Percentiles rank a stretch among this genome's conserved stretches.
phyloP scores from a whole-genome alignment of 2,888 invertebrate species.

The Spilarctia lutea region DNA sequence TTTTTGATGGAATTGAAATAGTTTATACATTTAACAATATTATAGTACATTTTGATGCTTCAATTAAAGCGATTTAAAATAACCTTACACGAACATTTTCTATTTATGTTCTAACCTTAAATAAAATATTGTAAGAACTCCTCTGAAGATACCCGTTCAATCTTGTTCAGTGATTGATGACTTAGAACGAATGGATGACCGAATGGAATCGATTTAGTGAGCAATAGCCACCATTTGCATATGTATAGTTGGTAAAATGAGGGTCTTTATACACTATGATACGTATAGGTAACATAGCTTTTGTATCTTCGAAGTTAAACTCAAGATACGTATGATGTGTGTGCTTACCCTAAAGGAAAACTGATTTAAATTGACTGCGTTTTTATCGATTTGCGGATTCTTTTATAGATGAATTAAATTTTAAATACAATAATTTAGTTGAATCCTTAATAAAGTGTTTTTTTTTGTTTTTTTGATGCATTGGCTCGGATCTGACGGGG shows the following conservation, averaged over 20 bases:
- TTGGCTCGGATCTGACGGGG: no score
- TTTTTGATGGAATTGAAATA: not conserved
- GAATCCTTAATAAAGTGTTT: no score
- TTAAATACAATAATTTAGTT: no score
- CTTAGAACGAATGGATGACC: conserved; percentile 76
- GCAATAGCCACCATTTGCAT: conserved; percentile 79
- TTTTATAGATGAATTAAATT: conserved; percentile 2
- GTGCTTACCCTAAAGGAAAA: conserved; percentile 11
- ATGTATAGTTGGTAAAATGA: conserved; percentile 72
- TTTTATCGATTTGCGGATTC: not conserved
- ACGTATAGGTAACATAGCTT: conserved; percentile 32
- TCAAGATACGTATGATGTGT: conserved; percentile 24
- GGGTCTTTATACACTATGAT: conserved; percentile 50
- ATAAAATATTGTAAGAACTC: conserved; percentile 49
- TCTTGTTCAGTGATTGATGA: conserved; percentile 81
- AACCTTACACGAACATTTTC: not conserved
- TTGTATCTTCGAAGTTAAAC: conserved; percentile 36
- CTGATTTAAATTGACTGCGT: conserved; percentile 1
- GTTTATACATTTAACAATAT: not conserved
- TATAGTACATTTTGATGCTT: not conserved
- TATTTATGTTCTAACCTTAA: conserved; percentile 16
- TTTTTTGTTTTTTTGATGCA: no score
- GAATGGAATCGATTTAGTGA: conserved; percentile 82
- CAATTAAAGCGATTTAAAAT: not conserved
- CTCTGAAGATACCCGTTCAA: conserved; percentile 68